Conservation (phyloP, 2,113 vertebrate species). For the Chaetodon auriga region DNA sequence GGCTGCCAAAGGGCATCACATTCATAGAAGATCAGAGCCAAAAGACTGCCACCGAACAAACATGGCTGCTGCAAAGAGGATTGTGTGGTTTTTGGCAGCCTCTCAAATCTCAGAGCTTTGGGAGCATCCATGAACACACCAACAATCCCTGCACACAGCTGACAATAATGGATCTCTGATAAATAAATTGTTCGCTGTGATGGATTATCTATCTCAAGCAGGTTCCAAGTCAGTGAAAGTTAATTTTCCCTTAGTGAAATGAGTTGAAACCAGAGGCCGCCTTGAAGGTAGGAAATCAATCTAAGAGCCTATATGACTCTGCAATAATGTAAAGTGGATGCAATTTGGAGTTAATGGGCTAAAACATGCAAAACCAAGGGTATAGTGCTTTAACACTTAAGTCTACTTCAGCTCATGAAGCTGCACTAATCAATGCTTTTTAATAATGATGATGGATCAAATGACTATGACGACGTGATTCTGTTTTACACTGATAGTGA, state of each 20-base stretch:
- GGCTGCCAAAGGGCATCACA: too few relatives aligned
- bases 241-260: slow-evolving; percentile 47
- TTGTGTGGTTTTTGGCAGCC: too few relatives aligned
- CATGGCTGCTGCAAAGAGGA: too few relatives aligned
- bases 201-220: slow-evolving; percentile 35
- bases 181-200: slow-evolving; percentile 32
- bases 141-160: too few relatives aligned
- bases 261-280: slow-evolving; percentile 20
- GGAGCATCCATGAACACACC: too few relatives aligned
- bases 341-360: slow-evolving; percentile 51
- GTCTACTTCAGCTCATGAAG: slow-evolving; percentile 19
- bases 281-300: slow-evolving; percentile 46
- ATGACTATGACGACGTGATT: neutral
- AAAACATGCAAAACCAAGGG: slow-evolving; percentile 7
- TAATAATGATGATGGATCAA: slow-evolving; percentile 19
- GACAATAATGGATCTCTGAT: slow-evolving; percentile 8
- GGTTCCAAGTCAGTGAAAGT: slow-evolving; percentile 48
- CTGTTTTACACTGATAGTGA: too few relatives aligned
- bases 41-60: too few relatives aligned
- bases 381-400: neutral
- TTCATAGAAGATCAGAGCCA: too few relatives aligned
- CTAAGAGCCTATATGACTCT: slow-evolving; percentile 7
- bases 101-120: too few relatives aligned
- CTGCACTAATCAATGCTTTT: slow-evolving; percentile 15
- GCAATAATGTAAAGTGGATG: slow-evolving; percentile 22